Evolutionary conservation across 2,797 vertebrate species (phyloP).

Genomic region (Enteromius thamalakanensis): DNA sequence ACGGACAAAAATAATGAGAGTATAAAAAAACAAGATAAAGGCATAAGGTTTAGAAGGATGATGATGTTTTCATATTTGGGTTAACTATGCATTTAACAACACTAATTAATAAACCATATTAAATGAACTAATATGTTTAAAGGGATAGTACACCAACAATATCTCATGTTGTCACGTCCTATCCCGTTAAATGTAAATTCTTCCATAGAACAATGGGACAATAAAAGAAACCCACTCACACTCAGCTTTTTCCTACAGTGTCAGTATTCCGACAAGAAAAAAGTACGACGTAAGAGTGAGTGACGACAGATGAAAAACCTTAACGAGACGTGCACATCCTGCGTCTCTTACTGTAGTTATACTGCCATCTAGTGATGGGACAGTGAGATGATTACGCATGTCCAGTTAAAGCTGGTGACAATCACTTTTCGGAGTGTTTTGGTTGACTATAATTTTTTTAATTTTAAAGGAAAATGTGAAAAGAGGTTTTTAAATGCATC

Average conservation of each 20-base stretch:
- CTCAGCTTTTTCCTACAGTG: not conserved
- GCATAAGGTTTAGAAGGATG: not conserved
- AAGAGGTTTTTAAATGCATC: not conserved
- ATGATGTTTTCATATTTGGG: not conserved
- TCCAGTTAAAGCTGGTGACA: not conserved
- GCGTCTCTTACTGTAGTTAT: not conserved
- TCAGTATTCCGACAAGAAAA: not conserved
- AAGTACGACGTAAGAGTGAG: too few relatives aligned
- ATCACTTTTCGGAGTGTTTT: not conserved
- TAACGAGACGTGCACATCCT: not conserved
- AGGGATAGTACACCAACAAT: not conserved
- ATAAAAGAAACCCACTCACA: not conserved
- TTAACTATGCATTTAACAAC: not conserved
- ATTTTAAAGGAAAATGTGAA: not conserved
- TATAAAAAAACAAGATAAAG: not conserved
- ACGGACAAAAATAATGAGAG: not conserved
- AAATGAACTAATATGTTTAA: not conserved
- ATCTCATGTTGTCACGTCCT: not conserved
- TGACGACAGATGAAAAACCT: not conserved
- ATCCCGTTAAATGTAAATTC: not conserved
- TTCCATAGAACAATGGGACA: not conserved
- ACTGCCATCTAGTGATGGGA: slow-evolving; percentile 34
- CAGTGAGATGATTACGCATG: not conserved
- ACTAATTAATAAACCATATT: too few relatives aligned
- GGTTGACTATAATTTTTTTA: not conserved